Conservation (phyloP, 1,140 invertebrate genomes). For the Phthorimaea operculella region DNA sequence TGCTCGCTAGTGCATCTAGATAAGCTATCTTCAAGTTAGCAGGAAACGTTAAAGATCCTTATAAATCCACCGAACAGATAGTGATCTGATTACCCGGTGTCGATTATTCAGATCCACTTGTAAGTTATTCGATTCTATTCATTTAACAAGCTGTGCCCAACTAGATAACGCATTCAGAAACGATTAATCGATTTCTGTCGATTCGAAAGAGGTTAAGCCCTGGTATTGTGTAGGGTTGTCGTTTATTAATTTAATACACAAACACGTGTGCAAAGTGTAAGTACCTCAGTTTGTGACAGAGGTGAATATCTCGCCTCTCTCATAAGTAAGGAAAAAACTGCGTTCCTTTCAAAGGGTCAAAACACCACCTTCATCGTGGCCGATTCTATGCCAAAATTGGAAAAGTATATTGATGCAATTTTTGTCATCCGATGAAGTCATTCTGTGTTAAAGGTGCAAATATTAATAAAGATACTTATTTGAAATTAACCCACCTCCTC, state of each 20-base stretch:
- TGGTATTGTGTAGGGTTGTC: slow-evolving; percentile 36
- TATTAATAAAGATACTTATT: too few species aligned
- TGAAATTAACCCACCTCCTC: too few species aligned
- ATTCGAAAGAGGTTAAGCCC: slow-evolving; percentile 38
- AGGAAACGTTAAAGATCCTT: slow-evolving; percentile 54
- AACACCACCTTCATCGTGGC: too few species aligned
- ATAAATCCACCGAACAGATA: slow-evolving; percentile 60
- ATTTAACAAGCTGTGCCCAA: slow-evolving; percentile 45
- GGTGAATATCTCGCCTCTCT: too few species aligned
- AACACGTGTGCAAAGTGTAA: too few species aligned
- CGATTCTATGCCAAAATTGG: too few species aligned
- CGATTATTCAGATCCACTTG: slow-evolving; percentile 59
- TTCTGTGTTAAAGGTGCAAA: too few species aligned
- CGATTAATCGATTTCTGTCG: slow-evolving; percentile 41
- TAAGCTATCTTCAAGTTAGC: slow-evolving; percentile 1
- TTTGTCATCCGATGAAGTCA: too few species aligned
- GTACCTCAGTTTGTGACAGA: too few species aligned
- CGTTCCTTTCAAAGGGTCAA: too few species aligned
- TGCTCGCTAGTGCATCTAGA: slow-evolving; percentile 1
- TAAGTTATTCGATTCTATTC: slow-evolving; percentile 61
- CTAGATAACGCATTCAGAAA: slow-evolving; percentile 54
- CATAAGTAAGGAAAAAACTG: too few species aligned
- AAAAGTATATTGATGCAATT: too few species aligned
- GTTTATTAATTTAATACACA: background rate
- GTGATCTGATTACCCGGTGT: slow-evolving; percentile 59